Base-by-base conservation (phyloP, 2,888 invertebrate species). In the Macrophya annulata region DNA sequence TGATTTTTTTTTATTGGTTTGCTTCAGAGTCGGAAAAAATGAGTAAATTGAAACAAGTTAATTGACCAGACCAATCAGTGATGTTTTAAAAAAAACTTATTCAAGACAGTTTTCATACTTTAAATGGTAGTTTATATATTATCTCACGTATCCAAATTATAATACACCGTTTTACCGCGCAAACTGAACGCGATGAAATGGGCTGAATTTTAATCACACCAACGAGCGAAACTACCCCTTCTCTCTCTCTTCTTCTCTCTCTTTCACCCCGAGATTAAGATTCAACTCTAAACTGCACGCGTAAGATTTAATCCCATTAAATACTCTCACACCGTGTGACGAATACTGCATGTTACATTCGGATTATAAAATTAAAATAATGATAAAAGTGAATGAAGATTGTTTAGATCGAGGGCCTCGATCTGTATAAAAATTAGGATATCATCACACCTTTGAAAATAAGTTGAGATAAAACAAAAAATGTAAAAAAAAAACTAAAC, bases 161-260 rank as follows among this genome's bases (percentile, higher is more conserved):
- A 74, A 21, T 51, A 17, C 51, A 21, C 31, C 6, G 55, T 77
- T 55, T 81, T 40, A 81, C 81, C 62, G 62, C 81, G 21, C 12
- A 81, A 81, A 81, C 31, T 55, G 25, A 59, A 59, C 37, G 21
- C 40, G 81, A 21, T 43, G 12, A 81, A 62, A 81, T n/a, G 43
- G 59, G 81, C 10, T 62, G 81, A 81, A 81, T 81, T 81, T 81
- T 81, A 62, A 81, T 81, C 40, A n/a, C 81, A 77, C 77, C 31
- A 10, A 37, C 37, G 55, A n/a, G 43, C 43, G 45, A n/a, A 71
- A n/a, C 45, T 76, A 5, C 76, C 15, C 17, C 21, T 2, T 48
- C 25, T 48, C 25, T 31, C 25, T 51, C 17, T 31, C 25, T 51
- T 9, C 15, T 43, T 43, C 9, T 43, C 31, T 31, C 10, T 21